Base-by-base conservation (phyloP, 2,797 vertebrate species). In the Acrocephalus scirpaceus region DNA sequence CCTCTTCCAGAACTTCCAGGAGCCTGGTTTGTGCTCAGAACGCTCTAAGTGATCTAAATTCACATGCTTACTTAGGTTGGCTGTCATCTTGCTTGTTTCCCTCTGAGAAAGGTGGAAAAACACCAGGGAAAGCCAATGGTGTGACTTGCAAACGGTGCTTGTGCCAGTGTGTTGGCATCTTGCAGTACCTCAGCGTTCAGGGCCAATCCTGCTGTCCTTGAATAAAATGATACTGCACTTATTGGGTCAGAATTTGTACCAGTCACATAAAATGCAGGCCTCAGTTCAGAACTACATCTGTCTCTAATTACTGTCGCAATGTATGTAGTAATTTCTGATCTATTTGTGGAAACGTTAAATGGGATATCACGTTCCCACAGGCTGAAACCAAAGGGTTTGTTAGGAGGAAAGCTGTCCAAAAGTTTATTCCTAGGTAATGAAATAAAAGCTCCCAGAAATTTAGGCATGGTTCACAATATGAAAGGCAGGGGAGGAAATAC, bases 301-400 rank as follows among this genome's bases (percentile, higher is more conserved):
- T 86, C 57, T 90, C 54, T 62, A 62, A 75, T 86, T 94, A 66
- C 70, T 64, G 51, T 71, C 4, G 9, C 36, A 51, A 60, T 13
- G 34, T 34, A 79, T 47, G 67, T 47, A 61, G 88, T 81, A 79
- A 86, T 90, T 96, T 76, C 79, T 81, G 71, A 12, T 95, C 91
- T 93, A 88, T 91, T 91, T 96, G 48, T 94, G 81, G 95, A 93
- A 93, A 69, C 0, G 0, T 16, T 79, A 45, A 86, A 61, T 40
- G 57, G 66, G 36, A 5, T 88, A 94, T 92, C 79, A 0, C 50
- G 34, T 89, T 95, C 73, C 56, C 47, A 30, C n/a, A 34, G 73
- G 70, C 29, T 60, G 64, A 17, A 88, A 91, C 40, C 15, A 2
- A 51, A 64, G 30, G 44, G 38, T 38, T 86, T 53, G 22, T 66